phyloP scores from a whole-genome alignment of 2,888 invertebrate species.

The Phragmatobia fuliginosa region DNA sequence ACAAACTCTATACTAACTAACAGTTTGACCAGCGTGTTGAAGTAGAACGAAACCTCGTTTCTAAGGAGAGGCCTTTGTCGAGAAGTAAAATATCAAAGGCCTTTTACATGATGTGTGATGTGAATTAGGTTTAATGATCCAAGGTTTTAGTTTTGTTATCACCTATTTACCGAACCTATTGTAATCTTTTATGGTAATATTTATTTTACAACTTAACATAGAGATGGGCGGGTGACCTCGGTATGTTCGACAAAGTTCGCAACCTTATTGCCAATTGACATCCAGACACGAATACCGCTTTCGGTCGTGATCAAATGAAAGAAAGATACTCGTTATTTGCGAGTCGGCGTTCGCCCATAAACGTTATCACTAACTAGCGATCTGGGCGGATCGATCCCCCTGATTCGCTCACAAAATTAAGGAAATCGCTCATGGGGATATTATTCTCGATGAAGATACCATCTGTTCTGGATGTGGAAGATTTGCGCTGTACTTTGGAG shows the following conservation, averaged over 20 bases:
- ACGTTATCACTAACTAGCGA: constrained; percentile 84
- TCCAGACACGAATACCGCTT: constrained; percentile 74
- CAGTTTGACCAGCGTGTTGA: too few relatives aligned
- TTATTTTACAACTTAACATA: constrained; percentile 58
- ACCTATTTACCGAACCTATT: background rate
- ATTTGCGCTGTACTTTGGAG: constrained; percentile 68
- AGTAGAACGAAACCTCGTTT: too few relatives aligned
- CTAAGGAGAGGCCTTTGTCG: too few relatives aligned
- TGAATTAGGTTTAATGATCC: background rate
- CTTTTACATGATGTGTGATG: too few relatives aligned
- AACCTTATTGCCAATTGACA: constrained; percentile 83
- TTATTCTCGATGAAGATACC: constrained; percentile 76
- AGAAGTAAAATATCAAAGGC: too few relatives aligned
- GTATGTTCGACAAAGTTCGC: constrained; percentile 68
- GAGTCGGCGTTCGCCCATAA: constrained; percentile 78
- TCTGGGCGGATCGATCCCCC: constrained; percentile 83
- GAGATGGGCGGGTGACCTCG: constrained; percentile 63
- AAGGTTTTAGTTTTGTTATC: background rate
- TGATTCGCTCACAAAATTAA: constrained; percentile 86
- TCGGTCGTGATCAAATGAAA: constrained; percentile 82
- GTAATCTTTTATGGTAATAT: background rate
- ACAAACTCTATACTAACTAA: too few relatives aligned
- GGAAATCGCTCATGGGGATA: constrained; percentile 86
- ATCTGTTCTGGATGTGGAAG: constrained; percentile 68
- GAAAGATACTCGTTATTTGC: constrained; percentile 74